A percentile compares a stretch with the other conserved stretches of the same genome.
These are phyloP conservation scores for Morus bassanus DNA, from an alignment of 2,797 vertebrate species.

Conservation along the genomic window DNA sequence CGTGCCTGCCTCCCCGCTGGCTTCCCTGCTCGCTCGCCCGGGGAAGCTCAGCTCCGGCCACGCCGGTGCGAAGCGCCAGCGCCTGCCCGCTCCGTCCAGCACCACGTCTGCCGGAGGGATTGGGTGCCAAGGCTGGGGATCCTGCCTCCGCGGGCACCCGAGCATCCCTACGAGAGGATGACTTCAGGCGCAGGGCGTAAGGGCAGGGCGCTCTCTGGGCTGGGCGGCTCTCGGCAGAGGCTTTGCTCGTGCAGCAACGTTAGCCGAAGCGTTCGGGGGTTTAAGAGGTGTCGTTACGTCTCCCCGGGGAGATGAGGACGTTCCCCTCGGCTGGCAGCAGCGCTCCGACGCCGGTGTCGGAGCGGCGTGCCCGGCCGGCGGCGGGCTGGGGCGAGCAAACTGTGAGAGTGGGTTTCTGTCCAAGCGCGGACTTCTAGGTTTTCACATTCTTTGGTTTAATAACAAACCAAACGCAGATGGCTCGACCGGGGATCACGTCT, in stretches of 20 bases:
- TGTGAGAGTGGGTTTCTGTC: background rate
- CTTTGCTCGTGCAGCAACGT: rapidly evolving
- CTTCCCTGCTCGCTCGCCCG: rapidly evolving
- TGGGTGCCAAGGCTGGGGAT: background rate
- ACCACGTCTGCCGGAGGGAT: rapidly evolving
- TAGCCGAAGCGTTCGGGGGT: rapidly evolving
- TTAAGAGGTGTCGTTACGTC: rapidly evolving
- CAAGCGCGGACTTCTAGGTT: background rate
- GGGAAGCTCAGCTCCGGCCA: background rate
- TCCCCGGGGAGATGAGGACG: background rate
- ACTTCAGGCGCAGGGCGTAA: rapidly evolving
- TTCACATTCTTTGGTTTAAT: constrained; percentile 29
- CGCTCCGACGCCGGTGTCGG: rapidly evolving
- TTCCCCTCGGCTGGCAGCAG: background rate
- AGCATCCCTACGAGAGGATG: background rate
- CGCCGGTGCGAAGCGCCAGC: background rate
- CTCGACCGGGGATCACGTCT: background rate
- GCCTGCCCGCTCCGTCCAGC: background rate
- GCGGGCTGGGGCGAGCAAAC: background rate
- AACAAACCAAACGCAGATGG: background rate
- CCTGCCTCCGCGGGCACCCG: rapidly evolving
- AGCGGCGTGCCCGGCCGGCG: rapidly evolving
- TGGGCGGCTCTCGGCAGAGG: background rate
- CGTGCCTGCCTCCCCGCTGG: background rate
- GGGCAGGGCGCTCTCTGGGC: background rate